These are phyloP conservation scores for Ochlodes sylvanus DNA, from an alignment of 2,888 invertebrate genomes.

Conservation along the genomic window DNA sequence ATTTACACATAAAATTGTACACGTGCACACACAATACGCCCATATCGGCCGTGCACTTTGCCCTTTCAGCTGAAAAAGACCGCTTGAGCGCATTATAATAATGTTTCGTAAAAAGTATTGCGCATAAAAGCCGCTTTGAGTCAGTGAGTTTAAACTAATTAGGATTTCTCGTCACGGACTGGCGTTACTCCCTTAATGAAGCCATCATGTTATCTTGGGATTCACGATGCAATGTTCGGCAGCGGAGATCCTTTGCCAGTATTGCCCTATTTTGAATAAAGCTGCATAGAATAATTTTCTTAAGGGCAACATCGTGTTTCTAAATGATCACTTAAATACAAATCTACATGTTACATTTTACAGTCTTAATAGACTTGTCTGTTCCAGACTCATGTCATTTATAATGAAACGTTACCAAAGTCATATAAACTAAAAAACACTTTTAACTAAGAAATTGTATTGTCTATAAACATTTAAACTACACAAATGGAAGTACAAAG, in stretches of 20 bases:
- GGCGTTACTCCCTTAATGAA: conserved; percentile 65
- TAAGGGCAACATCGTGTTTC: background rate
- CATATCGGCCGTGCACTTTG: conserved; percentile 19
- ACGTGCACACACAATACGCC: conserved; percentile 34
- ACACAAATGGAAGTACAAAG: no score
- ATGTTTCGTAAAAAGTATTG: conserved; percentile 18
- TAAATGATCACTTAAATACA: background rate
- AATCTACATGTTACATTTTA: no score
- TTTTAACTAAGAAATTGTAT: no score
- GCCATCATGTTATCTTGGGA: conserved; percentile 60
- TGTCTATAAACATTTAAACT: no score
- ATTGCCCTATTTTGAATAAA: conserved; percentile 21
- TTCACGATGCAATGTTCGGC: conserved; percentile 36
- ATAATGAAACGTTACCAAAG: no score
- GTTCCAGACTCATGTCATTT: no score
- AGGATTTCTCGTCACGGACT: conserved; percentile 61
- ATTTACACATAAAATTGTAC: conserved; percentile 8
- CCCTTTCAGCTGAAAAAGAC: conserved; percentile 28
- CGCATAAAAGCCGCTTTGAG: conserved; percentile 21
- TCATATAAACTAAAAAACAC: no score
- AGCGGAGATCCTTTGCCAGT: conserved; percentile 21
- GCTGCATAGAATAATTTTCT: background rate
- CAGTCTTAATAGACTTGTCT: no score
- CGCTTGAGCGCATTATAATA: conserved; percentile 13
- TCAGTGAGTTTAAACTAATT: conserved; percentile 42